Percentiles rank a stretch among this genome's conserved stretches.
Conservation (phyloP, 1,140 invertebrate species). For the Microplitis demolitor region DNA sequence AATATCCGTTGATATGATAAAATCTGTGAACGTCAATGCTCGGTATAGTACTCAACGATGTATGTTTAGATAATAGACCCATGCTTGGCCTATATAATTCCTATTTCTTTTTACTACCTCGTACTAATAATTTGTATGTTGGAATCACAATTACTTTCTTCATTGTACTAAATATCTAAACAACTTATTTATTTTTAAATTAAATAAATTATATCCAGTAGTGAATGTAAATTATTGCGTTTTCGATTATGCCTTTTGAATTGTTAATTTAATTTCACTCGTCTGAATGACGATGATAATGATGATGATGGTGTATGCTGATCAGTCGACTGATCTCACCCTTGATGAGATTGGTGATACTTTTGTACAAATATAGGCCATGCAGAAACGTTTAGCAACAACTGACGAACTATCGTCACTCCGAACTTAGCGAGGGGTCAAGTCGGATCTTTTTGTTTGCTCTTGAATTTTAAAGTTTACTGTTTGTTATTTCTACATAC, state of each 20-base stretch:
- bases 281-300: neutral
- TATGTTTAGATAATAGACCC: neutral
- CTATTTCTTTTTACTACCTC: neutral
- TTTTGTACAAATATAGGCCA: conserved; percentile 25
- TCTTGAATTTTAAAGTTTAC: neutral
- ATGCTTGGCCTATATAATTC: neutral
- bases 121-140: neutral
- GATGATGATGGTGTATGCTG: neutral
- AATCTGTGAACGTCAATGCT: conserved; percentile 31
- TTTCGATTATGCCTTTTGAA: neutral
- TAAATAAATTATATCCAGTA: neutral
- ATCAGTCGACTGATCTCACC: conserved; percentile 5
- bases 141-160: too few species aligned
- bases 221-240: neutral
- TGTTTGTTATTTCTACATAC: neutral
- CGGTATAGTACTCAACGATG: neutral
- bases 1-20: conserved; percentile 43
- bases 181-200: too few species aligned
- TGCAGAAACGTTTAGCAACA: neutral
- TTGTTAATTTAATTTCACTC: neutral
- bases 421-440: neutral
- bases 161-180: neutral
- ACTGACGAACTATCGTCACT: neutral
- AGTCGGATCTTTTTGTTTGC: neutral
- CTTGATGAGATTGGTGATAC: conserved; percentile 1